Base-by-base conservation (phyloP, 1,140 invertebrate species). In the Atopsyche davidsoni region DNA sequence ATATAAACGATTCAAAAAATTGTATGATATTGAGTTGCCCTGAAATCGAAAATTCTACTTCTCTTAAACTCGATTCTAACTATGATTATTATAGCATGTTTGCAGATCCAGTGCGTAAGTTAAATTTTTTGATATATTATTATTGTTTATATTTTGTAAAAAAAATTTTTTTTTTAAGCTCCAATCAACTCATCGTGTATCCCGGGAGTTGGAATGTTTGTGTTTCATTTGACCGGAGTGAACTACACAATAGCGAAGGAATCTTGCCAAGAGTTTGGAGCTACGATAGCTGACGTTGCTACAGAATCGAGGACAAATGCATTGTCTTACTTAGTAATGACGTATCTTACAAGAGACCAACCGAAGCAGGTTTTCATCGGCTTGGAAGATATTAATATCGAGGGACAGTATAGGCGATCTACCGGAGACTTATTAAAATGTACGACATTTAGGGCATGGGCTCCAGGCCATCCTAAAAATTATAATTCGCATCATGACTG, bases 361-460 rank as follows among this genome's bases (percentile, higher is more conserved):
- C 51, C 60, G 13, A 65, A 54, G 53, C 66, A 55, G 1, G 76
- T 72, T 3, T 81, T 75, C 51, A 68, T 83, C 11, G 80, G 80
- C 4, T 60, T 83, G 44, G 73, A 73, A 35, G 65, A 69, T 67
- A 68, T 59, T n/a, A 46, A 52, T 45, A 61, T 13, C 19, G 63
- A 55, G 62, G 71, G 57, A 52, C 55, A 55, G 35, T 69, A 62
- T 69, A 64, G 69, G 59, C 69, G 61, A 64, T 69, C 60, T 58
- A 69, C 61, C 73, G 81, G 71, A 24, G 70, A 78, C 44, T 57
- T 64, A 3, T 43, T 85, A 41, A 66, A 67, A 4, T 86, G 82
- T 59, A 72, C 72, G 0, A 67, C 72, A 4, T 83, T 75, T 57
- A 68, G 80, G 22, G 80, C 80, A 9, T 86, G 82, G 83, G 79